These are phyloP conservation scores for Melipona beecheii DNA, from an alignment of 2,888 invertebrate species.

Conservation along the genomic window DNA sequence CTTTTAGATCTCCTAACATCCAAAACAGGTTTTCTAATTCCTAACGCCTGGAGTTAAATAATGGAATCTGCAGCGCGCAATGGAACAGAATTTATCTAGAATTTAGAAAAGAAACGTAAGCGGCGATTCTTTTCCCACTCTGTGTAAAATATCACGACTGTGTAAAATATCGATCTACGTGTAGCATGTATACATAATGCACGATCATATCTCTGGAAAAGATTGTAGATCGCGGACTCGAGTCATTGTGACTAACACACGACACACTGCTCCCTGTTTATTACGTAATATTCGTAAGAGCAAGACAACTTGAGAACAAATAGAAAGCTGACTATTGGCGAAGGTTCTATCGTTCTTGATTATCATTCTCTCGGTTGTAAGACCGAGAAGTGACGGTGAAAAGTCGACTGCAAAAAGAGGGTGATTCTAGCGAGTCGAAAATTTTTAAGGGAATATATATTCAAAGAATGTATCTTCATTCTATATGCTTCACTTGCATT, in stretches of 20 bases:
- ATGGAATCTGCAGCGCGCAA: background rate
- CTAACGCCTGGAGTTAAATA: background rate
- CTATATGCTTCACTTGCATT: too few species aligned
- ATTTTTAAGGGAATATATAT: too few species aligned
- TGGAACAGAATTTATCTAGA: background rate
- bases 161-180: conserved; percentile 9
- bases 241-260: conserved; percentile 17
- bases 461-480: too few species aligned
- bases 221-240: background rate
- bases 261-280: conserved; percentile 17
- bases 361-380: background rate
- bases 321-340: conserved; percentile 23
- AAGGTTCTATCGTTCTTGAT: background rate
- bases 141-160: background rate
- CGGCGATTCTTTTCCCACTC: background rate
- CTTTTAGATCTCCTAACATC: background rate
- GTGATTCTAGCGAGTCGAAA: too few species aligned
- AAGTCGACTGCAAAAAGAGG: too few species aligned
- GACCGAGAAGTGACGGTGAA: background rate
- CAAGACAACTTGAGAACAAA: conserved; percentile 26
- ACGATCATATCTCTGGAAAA: conserved; percentile 7
- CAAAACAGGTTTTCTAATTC: background rate
- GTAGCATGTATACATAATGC: background rate
- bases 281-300: conserved; percentile 25
- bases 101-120: background rate